Conservation (phyloP, 2,797 vertebrate species). For the Epinephelus awoara region DNA sequence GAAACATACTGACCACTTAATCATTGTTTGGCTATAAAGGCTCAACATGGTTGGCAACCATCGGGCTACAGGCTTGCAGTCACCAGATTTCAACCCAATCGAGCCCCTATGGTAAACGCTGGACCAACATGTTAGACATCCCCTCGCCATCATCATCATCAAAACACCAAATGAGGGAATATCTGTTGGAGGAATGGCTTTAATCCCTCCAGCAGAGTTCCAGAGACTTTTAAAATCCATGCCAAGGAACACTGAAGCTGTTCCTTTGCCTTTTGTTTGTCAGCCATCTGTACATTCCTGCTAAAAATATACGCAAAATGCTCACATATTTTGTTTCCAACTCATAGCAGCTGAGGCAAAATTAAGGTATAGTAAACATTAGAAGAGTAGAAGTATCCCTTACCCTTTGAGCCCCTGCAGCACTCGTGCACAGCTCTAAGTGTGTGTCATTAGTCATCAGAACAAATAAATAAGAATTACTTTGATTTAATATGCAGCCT, state of each 20-base stretch:
- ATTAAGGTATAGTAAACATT: background rate
- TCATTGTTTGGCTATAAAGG: background rate
- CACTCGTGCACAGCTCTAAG: background rate
- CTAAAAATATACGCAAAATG: slow-evolving; percentile 15
- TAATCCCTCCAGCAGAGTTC: slow-evolving; percentile 28
- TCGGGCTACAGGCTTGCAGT: background rate
- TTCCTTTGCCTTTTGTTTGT: slow-evolving; percentile 30
- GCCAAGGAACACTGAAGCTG: slow-evolving; percentile 45
- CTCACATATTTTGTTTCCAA: slow-evolving; percentile 5
- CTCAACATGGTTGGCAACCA: background rate
- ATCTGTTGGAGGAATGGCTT: slow-evolving; percentile 42
- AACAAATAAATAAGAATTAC: slow-evolving; percentile 38
- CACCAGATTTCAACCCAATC: background rate
- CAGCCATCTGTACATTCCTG: slow-evolving; percentile 64
- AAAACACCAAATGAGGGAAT: slow-evolving; percentile 24
- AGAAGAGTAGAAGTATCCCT: background rate
- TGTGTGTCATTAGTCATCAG: slow-evolving; percentile 18
- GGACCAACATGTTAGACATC: slow-evolving; percentile 16
- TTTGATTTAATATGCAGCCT: slow-evolving; percentile 21
- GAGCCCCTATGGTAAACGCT: background rate
- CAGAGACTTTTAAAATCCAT: slow-evolving; percentile 20
- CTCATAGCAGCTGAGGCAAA: background rate
- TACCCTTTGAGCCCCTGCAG: background rate
- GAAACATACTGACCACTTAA: background rate
- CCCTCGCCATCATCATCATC: slow-evolving; percentile 11